A percentile compares a stretch with the other conserved stretches of the same genome.
Conservation (phyloP, 2,888 invertebrate species). For the Leucozona laternaria region DNA sequence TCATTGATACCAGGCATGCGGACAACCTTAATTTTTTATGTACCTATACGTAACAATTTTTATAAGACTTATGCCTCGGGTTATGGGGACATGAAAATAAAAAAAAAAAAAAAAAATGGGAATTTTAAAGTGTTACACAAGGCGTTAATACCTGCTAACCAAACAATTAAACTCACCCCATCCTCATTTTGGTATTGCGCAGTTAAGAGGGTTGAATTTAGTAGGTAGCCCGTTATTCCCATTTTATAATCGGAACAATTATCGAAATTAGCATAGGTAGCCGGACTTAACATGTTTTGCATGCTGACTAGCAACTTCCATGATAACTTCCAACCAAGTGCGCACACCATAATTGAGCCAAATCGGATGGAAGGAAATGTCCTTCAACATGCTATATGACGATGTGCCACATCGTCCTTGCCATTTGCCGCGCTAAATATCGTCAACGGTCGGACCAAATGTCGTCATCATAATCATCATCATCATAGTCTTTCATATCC, state of each 20-base stretch:
- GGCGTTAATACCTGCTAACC: slow-evolving; percentile 71
- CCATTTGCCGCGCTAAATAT: neutral
- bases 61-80: neutral
- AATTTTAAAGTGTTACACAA: slow-evolving; percentile 59
- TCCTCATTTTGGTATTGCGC: neutral
- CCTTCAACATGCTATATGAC: slow-evolving; percentile 47
- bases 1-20: slow-evolving; percentile 13
- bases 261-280: slow-evolving; percentile 63
- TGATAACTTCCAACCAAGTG: slow-evolving; percentile 48
- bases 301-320: slow-evolving; percentile 69
- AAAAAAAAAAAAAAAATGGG: neutral
- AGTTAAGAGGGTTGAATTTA: neutral
- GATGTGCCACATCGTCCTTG: neutral
- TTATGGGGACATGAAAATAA: neutral
- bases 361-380: slow-evolving; percentile 66
- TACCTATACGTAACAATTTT: neutral
- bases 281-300: slow-evolving; percentile 57
- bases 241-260: slow-evolving; percentile 63
- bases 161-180: slow-evolving; percentile 63
- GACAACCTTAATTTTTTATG: neutral
- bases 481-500: neutral
- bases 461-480: slow-evolving; percentile 2
- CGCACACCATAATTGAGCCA: slow-evolving; percentile 64
- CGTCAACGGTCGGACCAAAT: neutral
- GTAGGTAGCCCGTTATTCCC: slow-evolving; percentile 4